These are phyloP conservation scores for Exocentrus adspersus DNA, from an alignment of 2,888 invertebrate genomes.

Conservation along the genomic window DNA sequence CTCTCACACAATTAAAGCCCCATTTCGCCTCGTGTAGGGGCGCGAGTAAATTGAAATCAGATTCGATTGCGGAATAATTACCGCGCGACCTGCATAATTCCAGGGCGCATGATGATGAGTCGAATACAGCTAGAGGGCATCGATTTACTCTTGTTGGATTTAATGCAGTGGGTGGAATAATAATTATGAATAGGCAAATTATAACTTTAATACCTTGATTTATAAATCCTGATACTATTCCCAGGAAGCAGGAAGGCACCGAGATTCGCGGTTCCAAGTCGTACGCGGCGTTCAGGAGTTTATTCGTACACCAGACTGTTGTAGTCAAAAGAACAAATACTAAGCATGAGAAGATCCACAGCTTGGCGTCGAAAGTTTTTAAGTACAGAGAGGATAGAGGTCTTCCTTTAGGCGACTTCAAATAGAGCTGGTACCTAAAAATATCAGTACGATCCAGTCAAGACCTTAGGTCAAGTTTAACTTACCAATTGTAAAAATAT, in stretches of 20 bases:
- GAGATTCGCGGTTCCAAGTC: constrained; percentile 44
- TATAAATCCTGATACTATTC: constrained; percentile 55
- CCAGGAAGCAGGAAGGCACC: constrained; percentile 54
- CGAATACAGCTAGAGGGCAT: neutral
- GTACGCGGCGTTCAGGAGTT: constrained; percentile 43
- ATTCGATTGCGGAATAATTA: neutral
- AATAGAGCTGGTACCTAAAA: constrained; percentile 57
- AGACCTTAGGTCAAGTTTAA: constrained; percentile 9
- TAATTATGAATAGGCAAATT: too few relatives aligned
- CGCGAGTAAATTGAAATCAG: neutral
- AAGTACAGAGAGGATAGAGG: constrained; percentile 55
- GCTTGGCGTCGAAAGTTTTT: constrained; percentile 49
- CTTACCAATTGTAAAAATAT: constrained; percentile 58
- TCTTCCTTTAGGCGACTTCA: constrained; percentile 52
- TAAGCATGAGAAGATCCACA: constrained; percentile 52
- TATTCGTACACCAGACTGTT: constrained; percentile 52
- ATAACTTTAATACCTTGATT: constrained; percentile 57
- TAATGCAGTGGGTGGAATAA: too few relatives aligned
- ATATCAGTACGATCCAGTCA: neutral
- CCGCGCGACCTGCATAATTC: neutral
- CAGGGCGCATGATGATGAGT: neutral
- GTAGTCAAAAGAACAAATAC: constrained; percentile 50
- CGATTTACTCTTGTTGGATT: too few relatives aligned
- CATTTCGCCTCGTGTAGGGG: neutral
- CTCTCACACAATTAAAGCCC: neutral